Conservation (phyloP, 2,113 vertebrate species). For the Antechinus flavipes region DNA sequence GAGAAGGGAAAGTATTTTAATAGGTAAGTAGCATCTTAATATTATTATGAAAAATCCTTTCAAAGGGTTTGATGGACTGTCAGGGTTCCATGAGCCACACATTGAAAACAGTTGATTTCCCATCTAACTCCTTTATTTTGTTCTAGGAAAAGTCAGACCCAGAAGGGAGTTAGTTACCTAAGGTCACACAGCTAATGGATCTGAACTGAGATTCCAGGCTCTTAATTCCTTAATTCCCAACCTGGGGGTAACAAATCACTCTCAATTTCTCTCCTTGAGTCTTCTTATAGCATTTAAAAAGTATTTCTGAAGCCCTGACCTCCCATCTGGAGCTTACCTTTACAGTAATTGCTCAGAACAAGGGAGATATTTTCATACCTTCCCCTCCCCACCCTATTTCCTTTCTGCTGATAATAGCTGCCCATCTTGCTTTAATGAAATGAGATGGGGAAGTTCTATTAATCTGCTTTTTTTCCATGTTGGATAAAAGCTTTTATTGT, state of each 20-base stretch:
- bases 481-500: background rate
- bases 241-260: background rate
- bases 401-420: background rate
- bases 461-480: background rate
- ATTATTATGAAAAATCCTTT: background rate
- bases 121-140: background rate
- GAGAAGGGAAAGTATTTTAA: background rate
- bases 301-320: background rate
- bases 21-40: background rate
- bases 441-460: background rate
- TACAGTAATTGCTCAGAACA: background rate
- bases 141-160: background rate
- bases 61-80: background rate
- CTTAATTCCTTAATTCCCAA: background rate
- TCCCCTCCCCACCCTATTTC: background rate
- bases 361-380: background rate
- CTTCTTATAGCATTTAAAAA: background rate
- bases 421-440: background rate
- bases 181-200: background rate
- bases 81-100: background rate
- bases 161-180: background rate
- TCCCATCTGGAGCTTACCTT: background rate
- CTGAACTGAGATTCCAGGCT: background rate
- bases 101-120: background rate
- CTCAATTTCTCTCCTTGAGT: background rate